Base-by-base conservation (phyloP, 2,888 invertebrate species). In the Tachystola acroxantha region DNA sequence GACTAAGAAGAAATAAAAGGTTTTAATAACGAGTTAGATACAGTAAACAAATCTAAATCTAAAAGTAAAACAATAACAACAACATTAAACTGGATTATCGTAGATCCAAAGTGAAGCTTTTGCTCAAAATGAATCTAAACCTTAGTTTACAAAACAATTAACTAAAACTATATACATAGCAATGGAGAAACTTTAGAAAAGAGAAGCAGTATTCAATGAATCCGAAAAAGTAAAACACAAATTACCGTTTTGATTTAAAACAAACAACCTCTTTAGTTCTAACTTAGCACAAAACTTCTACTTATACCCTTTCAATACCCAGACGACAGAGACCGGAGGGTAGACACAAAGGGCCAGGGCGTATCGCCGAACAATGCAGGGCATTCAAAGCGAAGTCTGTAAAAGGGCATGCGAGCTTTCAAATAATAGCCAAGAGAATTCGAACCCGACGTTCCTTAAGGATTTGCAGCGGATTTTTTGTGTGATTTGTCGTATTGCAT, bases 331-430 rank as follows among this genome's bases (percentile, higher is more conserved):
- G 46, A 42, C 39, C 48, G 45, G 49, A 54, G 60, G 61, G 61
- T 50, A 59, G 52, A 64, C 61, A 68, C 57, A 67, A 59, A 68
- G 58, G 63, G 46, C 48, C 56, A 16, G 52, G 57, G 53, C 63
- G 60, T 51, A 57, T 54, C 62, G 57, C 45, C 55, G 57, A 68
- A 71, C 71, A 73, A 74, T 68, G 60, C 67, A 50, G 56, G 42
- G 59, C 57, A 69, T 73, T 74, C 65, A 67, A 66, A 59, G 54
- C 51, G 50, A 58, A 35, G 10, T 53, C 66, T 60, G 54, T 29
- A 48, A 69, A 70, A 68, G 68, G 73, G 72, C 69, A 69, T 50
- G 51, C 69, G 66, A 64, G 67, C 66, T 64, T 68, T 67, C 64
- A 57, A 68, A 72, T 68, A 72, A 73, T 65, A 63, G 66, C 57